Base-by-base conservation (phyloP, 2,888 invertebrate species). In the Oxycera nigricornis region DNA sequence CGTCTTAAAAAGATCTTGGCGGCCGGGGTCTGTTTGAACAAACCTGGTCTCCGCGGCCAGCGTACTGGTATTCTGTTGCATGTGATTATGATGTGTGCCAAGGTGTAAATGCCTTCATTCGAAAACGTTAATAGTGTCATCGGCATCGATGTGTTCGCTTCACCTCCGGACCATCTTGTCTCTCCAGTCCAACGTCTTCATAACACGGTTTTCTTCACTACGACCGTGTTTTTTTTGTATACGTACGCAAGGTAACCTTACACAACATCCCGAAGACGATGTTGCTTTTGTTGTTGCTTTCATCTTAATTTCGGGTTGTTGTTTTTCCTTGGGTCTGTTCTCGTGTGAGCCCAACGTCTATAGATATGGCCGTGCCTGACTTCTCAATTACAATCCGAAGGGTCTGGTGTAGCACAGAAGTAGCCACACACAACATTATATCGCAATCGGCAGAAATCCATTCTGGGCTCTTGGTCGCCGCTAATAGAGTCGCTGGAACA, bases 341-440 rank as follows among this genome's bases (percentile, higher is more conserved):
- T 75, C 77, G 77, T 73, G 77, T 76, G 75, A 77, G 74, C 75
- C 75, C 68, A 77, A 76, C 76, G 78, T 79, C 78, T 79, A 77
- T 78, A 79, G 78, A 77, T 76, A 75, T 75, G 78, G 46, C 70
- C 55, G 22, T 26, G 31, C 35, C 70, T 70, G 70, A 70, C 70
- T 70, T 70, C 70, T 70, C 70, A 70, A 70, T 70, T 70, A 70
- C 70, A 70, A 55, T 55, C 70, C 46, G 31, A 70, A 70, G 70
- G 70, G 52, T 55, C 3, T 52, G n/a, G 70, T 70, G 70, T 70
- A 70, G 70, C 70, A 70, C 70, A 70, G 70, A 52, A 70, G 70
- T 70, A 52, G 31, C 52, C 26, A 70, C 55, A 30, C 41, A 31
- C 41, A 41, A 55, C 70, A 55, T 55, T 39, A 70, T 70, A 52